phyloP scores from a whole-genome alignment of 2,888 invertebrate genomes.

The Heliconius sara region DNA sequence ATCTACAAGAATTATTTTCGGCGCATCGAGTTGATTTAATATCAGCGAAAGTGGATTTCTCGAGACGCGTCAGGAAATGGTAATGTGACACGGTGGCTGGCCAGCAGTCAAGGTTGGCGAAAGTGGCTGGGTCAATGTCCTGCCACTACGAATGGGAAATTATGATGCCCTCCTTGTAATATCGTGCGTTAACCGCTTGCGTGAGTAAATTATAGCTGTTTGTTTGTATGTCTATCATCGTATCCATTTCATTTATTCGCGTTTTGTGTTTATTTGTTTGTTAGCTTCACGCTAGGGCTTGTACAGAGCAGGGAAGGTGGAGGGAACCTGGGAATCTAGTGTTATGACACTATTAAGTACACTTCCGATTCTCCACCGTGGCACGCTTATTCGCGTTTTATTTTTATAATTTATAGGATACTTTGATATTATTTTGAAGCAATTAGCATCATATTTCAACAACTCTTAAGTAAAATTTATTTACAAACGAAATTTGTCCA shows the following conservation, averaged over 20 bases:
- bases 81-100: constrained; percentile 59
- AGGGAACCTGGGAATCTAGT: too few relatives aligned
- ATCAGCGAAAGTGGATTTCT: constrained; percentile 79
- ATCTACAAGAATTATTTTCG: not conserved
- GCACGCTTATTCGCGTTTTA: not conserved
- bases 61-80: constrained; percentile 70
- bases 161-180: constrained; percentile 43
- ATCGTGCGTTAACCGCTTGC: constrained; percentile 49
- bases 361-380: too few relatives aligned
- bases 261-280: too few relatives aligned
- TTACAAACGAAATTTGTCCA: not conserved
- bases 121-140: constrained; percentile 73
- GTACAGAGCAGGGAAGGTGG: too few relatives aligned
- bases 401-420: not conserved
- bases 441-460: not conserved
- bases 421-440: not conserved
- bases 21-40: constrained; percentile 36
- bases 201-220: constrained; percentile 50
- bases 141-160: constrained; percentile 40
- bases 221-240: not conserved
- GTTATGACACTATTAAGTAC: too few relatives aligned
- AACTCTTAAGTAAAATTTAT: not conserved
- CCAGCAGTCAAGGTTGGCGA: constrained; percentile 78
- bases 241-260: not conserved
- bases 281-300: too few relatives aligned